Percentiles rank a stretch among this genome's conserved stretches.
Evolutionary conservation across 2,888 invertebrate species (phyloP).

Genomic region (Melangyna quadrimaculata): DNA sequence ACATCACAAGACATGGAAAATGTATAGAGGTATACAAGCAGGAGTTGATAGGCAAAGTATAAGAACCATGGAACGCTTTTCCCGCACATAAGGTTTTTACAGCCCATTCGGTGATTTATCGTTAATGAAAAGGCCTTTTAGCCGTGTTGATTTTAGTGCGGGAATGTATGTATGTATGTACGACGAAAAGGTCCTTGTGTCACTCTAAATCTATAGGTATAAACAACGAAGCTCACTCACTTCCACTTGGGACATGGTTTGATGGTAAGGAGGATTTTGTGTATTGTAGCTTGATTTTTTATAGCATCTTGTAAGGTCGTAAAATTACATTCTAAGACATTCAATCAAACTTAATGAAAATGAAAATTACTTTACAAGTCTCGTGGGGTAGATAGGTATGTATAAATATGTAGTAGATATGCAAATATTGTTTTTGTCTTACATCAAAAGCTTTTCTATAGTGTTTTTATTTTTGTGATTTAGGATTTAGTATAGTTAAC

Average conservation of each 20-base stretch:
- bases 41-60: not conserved
- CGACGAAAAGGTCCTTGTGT: conserved; percentile 11
- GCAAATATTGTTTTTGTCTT: conserved; percentile 2
- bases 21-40: not conserved
- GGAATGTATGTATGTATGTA: conserved; percentile 29
- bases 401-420: not conserved
- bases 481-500: not conserved
- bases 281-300: conserved; percentile 43
- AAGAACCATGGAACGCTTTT: conserved; percentile 7
- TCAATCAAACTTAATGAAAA: conserved; percentile 67
- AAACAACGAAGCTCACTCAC: conserved; percentile 3
- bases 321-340: conserved; percentile 51
- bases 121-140: conserved; percentile 64
- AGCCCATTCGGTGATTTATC: conserved; percentile 62
- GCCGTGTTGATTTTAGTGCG: conserved; percentile 62
- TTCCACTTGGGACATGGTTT: not conserved
- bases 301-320: conserved; percentile 53
- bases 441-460: not conserved
- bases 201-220: not conserved
- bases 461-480: not conserved
- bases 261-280: not conserved
- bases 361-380: conserved; percentile 41
- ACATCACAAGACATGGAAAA: conserved; percentile 1
- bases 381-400: not conserved
- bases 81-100: conserved; percentile 40